These are phyloP conservation scores for Coecobrya sp. DNA, from an alignment of 2,888 invertebrate species.

Conservation along the genomic window DNA sequence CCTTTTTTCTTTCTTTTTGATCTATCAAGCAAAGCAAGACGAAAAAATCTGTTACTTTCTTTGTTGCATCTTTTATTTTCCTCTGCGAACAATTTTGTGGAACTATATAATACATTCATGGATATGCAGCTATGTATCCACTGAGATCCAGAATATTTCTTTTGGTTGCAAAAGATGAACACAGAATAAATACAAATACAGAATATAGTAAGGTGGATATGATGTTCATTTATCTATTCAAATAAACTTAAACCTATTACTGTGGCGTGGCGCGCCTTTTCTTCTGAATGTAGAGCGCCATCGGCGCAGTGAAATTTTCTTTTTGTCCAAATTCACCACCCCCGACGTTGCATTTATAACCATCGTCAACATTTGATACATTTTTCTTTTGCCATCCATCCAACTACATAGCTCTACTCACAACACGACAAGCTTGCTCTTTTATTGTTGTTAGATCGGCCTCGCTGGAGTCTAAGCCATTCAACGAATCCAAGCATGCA, in stretches of 20 bases:
- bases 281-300: not conserved
- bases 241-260: constrained; percentile 11
- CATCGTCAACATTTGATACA: not conserved
- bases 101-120: not conserved
- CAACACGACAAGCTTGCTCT: not conserved
- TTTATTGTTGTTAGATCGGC: not conserved
- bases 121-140: too few species aligned
- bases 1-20: not conserved
- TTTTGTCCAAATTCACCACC: not conserved
- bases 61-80: constrained; percentile 12
- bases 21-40: not conserved
- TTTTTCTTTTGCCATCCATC: not conserved
- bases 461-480: not conserved
- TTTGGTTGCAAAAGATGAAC: not conserved
- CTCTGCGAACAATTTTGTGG: not conserved
- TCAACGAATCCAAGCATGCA: constrained; percentile 24
- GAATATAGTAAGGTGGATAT: too few species aligned
- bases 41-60: constrained; percentile 16
- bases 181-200: not conserved
- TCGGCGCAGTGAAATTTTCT: not conserved
- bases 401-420: not conserved
- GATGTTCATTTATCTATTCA: constrained; percentile 10
- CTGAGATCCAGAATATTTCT: too few species aligned
- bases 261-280: not conserved
- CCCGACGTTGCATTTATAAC: constrained; percentile 17